Conservation (phyloP, 2,113 vertebrate species). For the Muscicapa adusta region DNA sequence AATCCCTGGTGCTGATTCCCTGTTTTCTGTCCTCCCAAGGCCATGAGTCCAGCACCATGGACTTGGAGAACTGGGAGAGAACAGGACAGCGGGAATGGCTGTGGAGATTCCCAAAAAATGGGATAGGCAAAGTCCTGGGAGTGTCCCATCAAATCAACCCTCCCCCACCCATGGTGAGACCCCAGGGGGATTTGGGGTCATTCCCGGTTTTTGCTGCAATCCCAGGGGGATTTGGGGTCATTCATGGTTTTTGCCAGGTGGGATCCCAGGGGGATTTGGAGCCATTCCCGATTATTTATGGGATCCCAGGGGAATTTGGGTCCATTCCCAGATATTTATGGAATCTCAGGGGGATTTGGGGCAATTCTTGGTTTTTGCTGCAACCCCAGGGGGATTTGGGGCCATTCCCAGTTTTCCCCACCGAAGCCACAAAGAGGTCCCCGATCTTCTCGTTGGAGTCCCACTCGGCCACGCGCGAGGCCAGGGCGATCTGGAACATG, state of each 20-base stretch:
- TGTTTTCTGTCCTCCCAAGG: too few relatives aligned
- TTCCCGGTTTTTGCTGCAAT: neutral
- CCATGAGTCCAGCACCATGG: slow-evolving; percentile 85
- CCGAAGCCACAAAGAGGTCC: slow-evolving; percentile 93
- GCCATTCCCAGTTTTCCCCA: neutral
- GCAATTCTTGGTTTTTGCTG: fast-evolving
- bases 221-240: fast-evolving
- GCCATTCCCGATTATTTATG: too few relatives aligned
- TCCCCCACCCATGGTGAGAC: neutral
- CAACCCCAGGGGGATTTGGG: fast-evolving
- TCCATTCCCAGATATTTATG: too few relatives aligned
- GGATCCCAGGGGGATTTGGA: too few relatives aligned
- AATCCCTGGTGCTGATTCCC: too few relatives aligned
- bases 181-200: neutral
- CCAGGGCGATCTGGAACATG: slow-evolving; percentile 94
- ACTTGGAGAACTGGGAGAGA: slow-evolving; percentile 26
- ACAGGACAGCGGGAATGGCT: too few relatives aligned
- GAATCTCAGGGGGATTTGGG: too few relatives aligned
- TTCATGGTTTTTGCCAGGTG: too few relatives aligned
- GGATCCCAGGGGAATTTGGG: neutral
- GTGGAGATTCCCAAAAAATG: neutral
- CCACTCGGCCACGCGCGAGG: slow-evolving; percentile 91
- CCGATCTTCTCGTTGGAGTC: slow-evolving; percentile 89
- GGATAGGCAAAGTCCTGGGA: neutral
- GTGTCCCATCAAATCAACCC: too few relatives aligned